These are phyloP conservation scores for Rhinogobio ventralis DNA, from an alignment of 2,797 vertebrate genomes.

Conservation along the genomic window DNA sequence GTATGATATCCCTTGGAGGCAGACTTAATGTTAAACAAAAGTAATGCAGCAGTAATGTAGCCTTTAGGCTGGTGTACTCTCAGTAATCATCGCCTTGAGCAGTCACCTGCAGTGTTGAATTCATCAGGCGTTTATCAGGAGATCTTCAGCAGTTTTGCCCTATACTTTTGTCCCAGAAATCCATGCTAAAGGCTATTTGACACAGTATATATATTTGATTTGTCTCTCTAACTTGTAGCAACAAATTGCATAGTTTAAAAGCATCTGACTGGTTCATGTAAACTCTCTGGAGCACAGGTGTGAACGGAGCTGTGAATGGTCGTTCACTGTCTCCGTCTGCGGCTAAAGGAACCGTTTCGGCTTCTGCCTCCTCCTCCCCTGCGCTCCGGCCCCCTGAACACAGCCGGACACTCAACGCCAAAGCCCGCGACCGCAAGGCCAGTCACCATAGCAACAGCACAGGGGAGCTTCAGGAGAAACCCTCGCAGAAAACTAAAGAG, in stretches of 20 bases:
- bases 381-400: slow-evolving; percentile 78
- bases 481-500: slow-evolving; percentile 89
- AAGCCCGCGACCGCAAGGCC: slow-evolving; percentile 80
- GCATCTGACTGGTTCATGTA: slow-evolving; percentile 42
- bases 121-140: slow-evolving; percentile 15
- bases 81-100: slow-evolving; percentile 38
- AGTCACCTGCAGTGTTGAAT: slow-evolving; percentile 32
- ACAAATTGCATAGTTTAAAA: slow-evolving; percentile 31
- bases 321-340: slow-evolving; percentile 81
- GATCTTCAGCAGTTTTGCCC: background rate
- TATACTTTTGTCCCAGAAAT: background rate
- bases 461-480: slow-evolving; percentile 81
- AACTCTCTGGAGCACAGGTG: slow-evolving; percentile 75
- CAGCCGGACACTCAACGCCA: slow-evolving; percentile 80
- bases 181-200: background rate
- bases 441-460: slow-evolving; percentile 78
- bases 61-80: slow-evolving; percentile 36
- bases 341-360: slow-evolving; percentile 82
- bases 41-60: slow-evolving; percentile 34
- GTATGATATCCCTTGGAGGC: slow-evolving; percentile 18
- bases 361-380: slow-evolving; percentile 78
- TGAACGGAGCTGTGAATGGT: slow-evolving; percentile 94
- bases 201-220: slow-evolving; percentile 4
- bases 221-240: background rate
- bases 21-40: slow-evolving; percentile 25